Evolutionary conservation across 2,888 invertebrate species (phyloP).

Genomic region (Tiphia femorata): DNA sequence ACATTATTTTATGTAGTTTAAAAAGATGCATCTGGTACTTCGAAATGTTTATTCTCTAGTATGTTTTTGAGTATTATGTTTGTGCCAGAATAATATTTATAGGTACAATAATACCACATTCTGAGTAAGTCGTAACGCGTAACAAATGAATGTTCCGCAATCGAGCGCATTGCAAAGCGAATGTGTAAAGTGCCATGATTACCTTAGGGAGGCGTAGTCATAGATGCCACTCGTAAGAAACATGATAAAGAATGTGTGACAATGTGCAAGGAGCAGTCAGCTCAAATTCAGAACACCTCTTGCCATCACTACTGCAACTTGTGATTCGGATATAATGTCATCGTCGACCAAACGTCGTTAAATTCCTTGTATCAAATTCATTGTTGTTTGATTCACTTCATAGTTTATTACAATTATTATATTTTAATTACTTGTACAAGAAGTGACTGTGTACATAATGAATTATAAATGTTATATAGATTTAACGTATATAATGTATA

Average conservation of each 20-base stretch:
- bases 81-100: too few species aligned
- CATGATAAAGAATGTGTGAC: slow-evolving; percentile 18
- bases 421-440: slow-evolving; percentile 55
- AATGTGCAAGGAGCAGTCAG: slow-evolving; percentile 26
- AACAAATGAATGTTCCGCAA: not conserved
- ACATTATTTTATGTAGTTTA: too few species aligned
- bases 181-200: slow-evolving; percentile 65
- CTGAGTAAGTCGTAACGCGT: too few species aligned
- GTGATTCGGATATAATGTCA: slow-evolving; percentile 23
- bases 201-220: slow-evolving; percentile 37
- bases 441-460: slow-evolving; percentile 58
- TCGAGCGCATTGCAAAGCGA: slow-evolving; percentile 35
- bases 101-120: too few species aligned
- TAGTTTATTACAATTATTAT: slow-evolving; percentile 63
- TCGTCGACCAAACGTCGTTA: slow-evolving; percentile 24
- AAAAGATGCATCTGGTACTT: too few species aligned
- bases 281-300: slow-evolving; percentile 40
- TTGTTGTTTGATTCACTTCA: slow-evolving; percentile 64
- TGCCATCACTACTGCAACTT: slow-evolving; percentile 40
- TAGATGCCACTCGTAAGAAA: slow-evolving; percentile 21
- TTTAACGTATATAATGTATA: slow-evolving; percentile 45
- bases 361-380: slow-evolving; percentile 32
- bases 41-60: too few species aligned
- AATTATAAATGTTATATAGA: slow-evolving; percentile 49
- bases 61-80: too few species aligned